Base-by-base conservation (phyloP, 2,113 vertebrate species). In the Neodon shergylaensis region DNA sequence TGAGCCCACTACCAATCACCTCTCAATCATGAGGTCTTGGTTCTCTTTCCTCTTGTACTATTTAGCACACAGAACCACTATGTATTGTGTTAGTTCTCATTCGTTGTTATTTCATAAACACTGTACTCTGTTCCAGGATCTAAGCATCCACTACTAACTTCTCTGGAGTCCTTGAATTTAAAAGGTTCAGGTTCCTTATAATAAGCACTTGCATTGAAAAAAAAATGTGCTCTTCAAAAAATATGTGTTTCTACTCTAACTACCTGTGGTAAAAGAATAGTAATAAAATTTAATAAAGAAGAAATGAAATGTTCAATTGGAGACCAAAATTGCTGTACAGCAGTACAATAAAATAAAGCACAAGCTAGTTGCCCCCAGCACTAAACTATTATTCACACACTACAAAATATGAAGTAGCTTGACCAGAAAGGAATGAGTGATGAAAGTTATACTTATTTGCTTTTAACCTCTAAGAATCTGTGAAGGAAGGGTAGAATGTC, bases 331-430 rank as follows among this genome's bases (percentile, higher is more conserved):
- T 96, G 90, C 85, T 97, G 96, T 97, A 97, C 90, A 96, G 84
- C 28, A 93, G 63, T 92, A 92, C 90, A 97, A 97, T 97, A 96
- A 97, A 97, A 97, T 96, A 93, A 97, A 97, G 95, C 96, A 98
- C 66, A 91, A 96, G 86, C 47, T 86, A 66, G 95, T 96, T 94
- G 85, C 94, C 88, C 77, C 96, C 54, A 86, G 94, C 49, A 91
- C 66, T 36, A 87, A 91, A 74, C 90, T 95, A 66, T 95, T 90
- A 96, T 85, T 97, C 95, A 97, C 61, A 96, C 39, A 88, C 26
- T 92, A 72, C 81, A 94, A 95, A 97, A 96, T 47, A 98, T 68
- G 88, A 98, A 96, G 92, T 92, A 86, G 79, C 83, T 96, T 97
- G 94, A 96, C 88, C 76, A 66, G 54, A 94, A 95, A 94, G 81